Conservation (phyloP, 1,140 invertebrate genomes). For the Drosophila punjabiensis region DNA sequence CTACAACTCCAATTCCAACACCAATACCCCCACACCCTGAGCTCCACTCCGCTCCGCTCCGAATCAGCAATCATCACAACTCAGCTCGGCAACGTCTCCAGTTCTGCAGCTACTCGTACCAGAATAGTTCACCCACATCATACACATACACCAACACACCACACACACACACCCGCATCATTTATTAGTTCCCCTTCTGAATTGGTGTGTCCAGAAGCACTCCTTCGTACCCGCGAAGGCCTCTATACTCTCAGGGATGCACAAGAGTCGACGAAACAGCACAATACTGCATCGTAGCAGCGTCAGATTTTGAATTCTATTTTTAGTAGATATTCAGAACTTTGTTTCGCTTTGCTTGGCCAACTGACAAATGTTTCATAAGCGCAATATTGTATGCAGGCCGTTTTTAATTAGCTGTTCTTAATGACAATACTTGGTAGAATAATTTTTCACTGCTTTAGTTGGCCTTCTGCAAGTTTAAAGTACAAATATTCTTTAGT, state of each 20-base stretch:
- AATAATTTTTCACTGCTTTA: not conserved
- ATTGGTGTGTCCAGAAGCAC: constrained; percentile 4
- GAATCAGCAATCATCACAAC: constrained; percentile 37
- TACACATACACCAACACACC: constrained; percentile 9
- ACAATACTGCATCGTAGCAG: not conserved
- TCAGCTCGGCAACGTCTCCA: constrained; percentile 46
- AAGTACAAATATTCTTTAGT: not conserved
- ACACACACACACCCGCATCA: constrained; percentile 18
- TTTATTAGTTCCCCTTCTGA: not conserved
- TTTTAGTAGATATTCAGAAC: constrained; percentile 1
- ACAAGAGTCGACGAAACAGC: not conserved
- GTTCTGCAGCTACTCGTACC: constrained; percentile 30
- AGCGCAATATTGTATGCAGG: constrained; percentile 10
- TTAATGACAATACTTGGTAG: not conserved
- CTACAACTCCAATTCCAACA: constrained; percentile 35
- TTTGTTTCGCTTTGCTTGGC: constrained; percentile 9
- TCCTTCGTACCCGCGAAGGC: not conserved
- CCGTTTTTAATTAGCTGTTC: not conserved
- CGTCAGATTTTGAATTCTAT: constrained; percentile 1
- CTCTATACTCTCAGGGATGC: not conserved
- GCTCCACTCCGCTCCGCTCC: constrained; percentile 19
- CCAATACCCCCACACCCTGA: constrained; percentile 34
- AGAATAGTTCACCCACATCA: constrained; percentile 31
- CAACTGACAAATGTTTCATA: constrained; percentile 17
- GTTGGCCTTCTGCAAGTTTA: not conserved